Percentiles rank a stretch among this genome's conserved stretches.
Conservation (phyloP, 2,888 invertebrate genomes). For the Cheilosia grossa region DNA sequence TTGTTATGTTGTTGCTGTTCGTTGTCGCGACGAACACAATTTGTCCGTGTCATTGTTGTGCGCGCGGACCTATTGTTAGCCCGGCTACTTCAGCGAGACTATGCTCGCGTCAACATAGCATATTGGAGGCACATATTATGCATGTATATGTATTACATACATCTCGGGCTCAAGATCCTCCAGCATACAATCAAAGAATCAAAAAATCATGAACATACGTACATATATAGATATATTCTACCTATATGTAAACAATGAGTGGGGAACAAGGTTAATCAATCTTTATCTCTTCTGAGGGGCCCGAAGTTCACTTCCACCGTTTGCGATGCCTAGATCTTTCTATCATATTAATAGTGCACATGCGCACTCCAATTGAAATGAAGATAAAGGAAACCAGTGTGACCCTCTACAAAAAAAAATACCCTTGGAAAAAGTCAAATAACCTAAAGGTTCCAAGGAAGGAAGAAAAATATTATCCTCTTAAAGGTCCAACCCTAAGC, state of each 20-base stretch:
- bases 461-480: too few relatives aligned
- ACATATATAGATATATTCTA: conserved; percentile 17
- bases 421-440: background rate
- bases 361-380: conserved; percentile 24
- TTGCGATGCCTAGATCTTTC: conserved; percentile 56
- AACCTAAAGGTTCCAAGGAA: too few relatives aligned
- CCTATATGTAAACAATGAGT: conserved; percentile 30
- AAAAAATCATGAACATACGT: conserved; percentile 2
- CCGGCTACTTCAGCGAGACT: conserved; percentile 27
- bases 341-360: conserved; percentile 25
- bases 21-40: conserved; percentile 68
- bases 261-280: conserved; percentile 63
- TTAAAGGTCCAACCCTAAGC: too few relatives aligned
- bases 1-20: conserved; percentile 63
- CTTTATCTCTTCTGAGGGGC: conserved; percentile 65
- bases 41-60: conserved; percentile 73
- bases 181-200: background rate
- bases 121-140: conserved; percentile 41
- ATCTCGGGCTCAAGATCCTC: conserved; percentile 2
- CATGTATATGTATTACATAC: background rate
- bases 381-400: conserved; percentile 23
- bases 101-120: conserved; percentile 40
- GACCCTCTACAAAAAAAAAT: background rate
- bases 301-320: conserved; percentile 61
- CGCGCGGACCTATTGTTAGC: conserved; percentile 68